Base-by-base conservation (phyloP, 2,797 vertebrate genomes). In the Cercopithecus neglectus region DNA sequence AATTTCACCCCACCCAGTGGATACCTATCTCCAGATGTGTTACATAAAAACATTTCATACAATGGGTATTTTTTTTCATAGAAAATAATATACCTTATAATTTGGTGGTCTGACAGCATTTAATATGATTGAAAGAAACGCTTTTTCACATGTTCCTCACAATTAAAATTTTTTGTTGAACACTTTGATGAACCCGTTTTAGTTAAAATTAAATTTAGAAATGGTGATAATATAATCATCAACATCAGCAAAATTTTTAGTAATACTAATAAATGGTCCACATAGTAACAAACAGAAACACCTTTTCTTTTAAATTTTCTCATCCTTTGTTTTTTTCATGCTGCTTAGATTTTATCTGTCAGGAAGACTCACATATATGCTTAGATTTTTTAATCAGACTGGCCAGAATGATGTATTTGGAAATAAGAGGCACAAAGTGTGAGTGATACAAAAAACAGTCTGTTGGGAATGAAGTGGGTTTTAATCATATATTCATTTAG, bases 11-110 rank as follows among this genome's bases (percentile, higher is more conserved):
- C 78, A 91, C 74, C 83, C 82, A 61, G 46, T 1, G 84, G 67
- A 92, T 61, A 79, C 79, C 28, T 91, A 41, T 70, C 74, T 92
- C 67, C 88, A 97, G 84, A 92, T 53, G 44, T 76, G 41, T 16
- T 74, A 59, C 67, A 67, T 80, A 59, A 95, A 95, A 97, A 44
- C 14, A 16, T 81, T 97, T 92, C 67, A 80, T 72, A 64, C 55
- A 89, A 90, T 24, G 39, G 70, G 6, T 11, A 76, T 59, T 84
- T 95, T 83, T 83, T 96, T 72, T 13, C 26, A 28, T 72, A 79
- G 79, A 79, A 96, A 93, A 89, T 83, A 78, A 9, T 64, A 24
- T 19, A 30, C 6, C 3, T 80, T 95, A 21, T 57, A 61, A 92
- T 67, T 88, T 70, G 6, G 84, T 5, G 22, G n/a, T 91, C 33